A percentile compares a stretch with the other conserved stretches of the same genome.
phyloP scores from a whole-genome alignment of 1,140 invertebrate species.

The Trichonephila clavata region DNA sequence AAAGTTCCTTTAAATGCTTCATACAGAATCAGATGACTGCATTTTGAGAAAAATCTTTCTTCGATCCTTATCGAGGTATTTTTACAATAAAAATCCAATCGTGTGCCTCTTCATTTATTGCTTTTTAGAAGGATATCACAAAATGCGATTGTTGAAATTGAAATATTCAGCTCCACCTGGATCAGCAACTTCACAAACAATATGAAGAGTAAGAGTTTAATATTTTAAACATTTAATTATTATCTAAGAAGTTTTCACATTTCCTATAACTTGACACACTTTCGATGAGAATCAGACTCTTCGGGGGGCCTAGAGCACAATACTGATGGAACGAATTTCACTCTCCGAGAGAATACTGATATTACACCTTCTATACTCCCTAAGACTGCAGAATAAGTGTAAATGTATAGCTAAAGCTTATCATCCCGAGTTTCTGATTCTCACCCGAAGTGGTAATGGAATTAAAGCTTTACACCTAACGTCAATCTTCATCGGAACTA shows the following conservation, averaged over 20 bases:
- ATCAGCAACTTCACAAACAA: constrained; percentile 47
- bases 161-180: constrained; percentile 39
- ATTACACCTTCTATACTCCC: not conserved
- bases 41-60: no score
- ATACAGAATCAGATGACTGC: no score
- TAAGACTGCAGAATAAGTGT: constrained; percentile 5
- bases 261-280: not conserved
- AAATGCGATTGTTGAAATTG: constrained; percentile 48
- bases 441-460: constrained; percentile 5
- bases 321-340: constrained; percentile 14
- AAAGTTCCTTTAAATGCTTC: no score
- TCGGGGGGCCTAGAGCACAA: not conserved
- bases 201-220: not conserved
- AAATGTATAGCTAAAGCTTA: constrained; percentile 10
- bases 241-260: constrained; percentile 21
- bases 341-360: not conserved
- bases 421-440: constrained; percentile 36
- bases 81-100: not conserved
- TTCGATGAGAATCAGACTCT: constrained; percentile 16
- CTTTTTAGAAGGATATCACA: constrained; percentile 54
- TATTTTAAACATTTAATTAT: constrained; percentile 58
- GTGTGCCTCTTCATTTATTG: constrained; percentile 35
- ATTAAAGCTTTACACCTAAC: constrained; percentile 54
- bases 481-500: constrained; percentile 76
- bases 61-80: not conserved